A percentile compares a stretch with the other conserved stretches of the same genome.
These are phyloP conservation scores for Cotesia glomerata DNA, from an alignment of 1,140 invertebrate genomes.

Conservation along the genomic window DNA sequence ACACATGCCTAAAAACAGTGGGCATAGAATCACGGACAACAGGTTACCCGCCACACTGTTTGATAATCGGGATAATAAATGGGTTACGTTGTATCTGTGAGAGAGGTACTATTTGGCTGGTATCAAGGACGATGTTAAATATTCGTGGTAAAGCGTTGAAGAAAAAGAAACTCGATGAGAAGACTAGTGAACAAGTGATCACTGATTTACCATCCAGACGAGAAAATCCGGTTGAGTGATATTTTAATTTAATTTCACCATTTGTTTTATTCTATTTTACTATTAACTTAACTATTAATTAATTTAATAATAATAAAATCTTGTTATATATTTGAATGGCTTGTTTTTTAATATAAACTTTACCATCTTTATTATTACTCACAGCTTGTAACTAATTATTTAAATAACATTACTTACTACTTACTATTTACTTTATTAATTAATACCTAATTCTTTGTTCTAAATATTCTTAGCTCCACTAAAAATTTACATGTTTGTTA, in stretches of 20 bases:
- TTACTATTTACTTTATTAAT: too few relatives aligned
- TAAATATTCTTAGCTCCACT: too few relatives aligned
- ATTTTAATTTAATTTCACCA: not conserved
- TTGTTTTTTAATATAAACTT: too few relatives aligned
- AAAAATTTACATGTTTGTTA: not conserved
- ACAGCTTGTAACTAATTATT: too few relatives aligned
- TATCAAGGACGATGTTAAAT: slow-evolving; percentile 69
- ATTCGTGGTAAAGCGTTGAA: slow-evolving; percentile 63
- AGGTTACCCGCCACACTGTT: slow-evolving; percentile 78
- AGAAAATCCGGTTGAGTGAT: slow-evolving; percentile 29
- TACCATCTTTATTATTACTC: too few relatives aligned
- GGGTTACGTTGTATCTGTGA: slow-evolving; percentile 62
- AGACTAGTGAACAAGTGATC: slow-evolving; percentile 30
- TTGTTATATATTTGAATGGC: too few relatives aligned
- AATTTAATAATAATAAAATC: too few relatives aligned
- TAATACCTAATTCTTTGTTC: too few relatives aligned
- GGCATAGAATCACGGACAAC: slow-evolving; percentile 77
- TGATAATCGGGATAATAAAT: slow-evolving; percentile 69
- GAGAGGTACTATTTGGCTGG: slow-evolving; percentile 65
- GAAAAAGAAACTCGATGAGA: slow-evolving; percentile 31
- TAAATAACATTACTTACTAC: too few relatives aligned
- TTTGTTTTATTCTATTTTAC: not conserved
- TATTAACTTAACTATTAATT: not conserved
- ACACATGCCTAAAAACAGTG: slow-evolving; percentile 76
- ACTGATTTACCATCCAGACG: slow-evolving; percentile 35